Evolutionary conservation across 2,888 invertebrate species (phyloP).

Genomic region (Thumatha senex): DNA sequence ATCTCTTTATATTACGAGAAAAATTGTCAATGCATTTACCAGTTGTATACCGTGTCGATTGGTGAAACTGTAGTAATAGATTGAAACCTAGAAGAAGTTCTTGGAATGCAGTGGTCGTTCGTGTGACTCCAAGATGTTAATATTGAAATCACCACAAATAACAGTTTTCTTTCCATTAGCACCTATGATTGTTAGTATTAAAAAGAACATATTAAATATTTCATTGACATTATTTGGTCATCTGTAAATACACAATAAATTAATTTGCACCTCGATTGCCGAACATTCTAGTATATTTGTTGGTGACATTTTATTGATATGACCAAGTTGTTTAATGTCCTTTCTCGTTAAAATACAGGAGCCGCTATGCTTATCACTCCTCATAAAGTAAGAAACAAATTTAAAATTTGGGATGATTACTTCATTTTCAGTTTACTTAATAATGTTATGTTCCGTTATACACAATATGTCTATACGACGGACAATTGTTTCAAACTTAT

Average conservation of each 20-base stretch:
- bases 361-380: not conserved
- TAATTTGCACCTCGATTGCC: not conserved
- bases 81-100: not conserved
- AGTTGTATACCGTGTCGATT: not conserved
- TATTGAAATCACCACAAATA: not conserved
- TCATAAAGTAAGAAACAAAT: not conserved
- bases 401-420: not conserved
- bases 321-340: not conserved
- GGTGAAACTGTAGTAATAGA: not conserved
- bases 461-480: not conserved
- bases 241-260: not conserved
- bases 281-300: not conserved
- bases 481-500: not conserved
- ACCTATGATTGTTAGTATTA: not conserved
- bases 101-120: not conserved
- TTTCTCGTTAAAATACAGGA: not conserved
- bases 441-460: not conserved
- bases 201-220: not conserved
- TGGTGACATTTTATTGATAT: not conserved
- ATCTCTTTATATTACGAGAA: not conserved
- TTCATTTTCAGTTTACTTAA: not conserved
- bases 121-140: not conserved
- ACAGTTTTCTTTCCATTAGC: not conserved
- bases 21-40: slow-evolving; percentile 1
- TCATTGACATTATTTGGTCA: not conserved